These are phyloP conservation scores for Phymatocera aterrima DNA, from an alignment of 2,888 invertebrate species.

Conservation along the genomic window DNA sequence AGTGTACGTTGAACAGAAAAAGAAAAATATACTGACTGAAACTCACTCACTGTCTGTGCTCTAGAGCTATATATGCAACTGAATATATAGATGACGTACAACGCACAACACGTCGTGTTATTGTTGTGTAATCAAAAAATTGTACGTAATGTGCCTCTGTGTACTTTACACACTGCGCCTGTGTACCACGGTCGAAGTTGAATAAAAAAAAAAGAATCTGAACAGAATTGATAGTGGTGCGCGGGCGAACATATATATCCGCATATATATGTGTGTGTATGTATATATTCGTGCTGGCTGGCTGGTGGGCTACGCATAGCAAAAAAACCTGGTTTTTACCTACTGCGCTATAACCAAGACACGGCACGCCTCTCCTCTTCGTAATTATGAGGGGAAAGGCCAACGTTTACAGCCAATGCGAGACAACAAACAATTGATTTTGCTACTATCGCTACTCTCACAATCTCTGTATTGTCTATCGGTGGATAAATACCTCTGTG, in stretches of 20 bases:
- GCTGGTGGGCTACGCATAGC: constrained; percentile 64
- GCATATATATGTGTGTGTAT: background rate
- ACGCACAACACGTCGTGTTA: constrained; percentile 52
- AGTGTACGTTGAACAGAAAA: constrained; percentile 36
- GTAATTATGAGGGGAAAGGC: constrained; percentile 56
- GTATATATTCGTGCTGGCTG: constrained; percentile 65
- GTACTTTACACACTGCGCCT: constrained; percentile 63
- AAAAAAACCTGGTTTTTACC: constrained; percentile 13
- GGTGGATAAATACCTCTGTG: constrained; percentile 48
- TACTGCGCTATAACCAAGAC: constrained; percentile 58
- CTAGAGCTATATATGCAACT: constrained; percentile 66
- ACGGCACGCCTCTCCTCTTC: constrained; percentile 54
- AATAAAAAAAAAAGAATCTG: too few species aligned
- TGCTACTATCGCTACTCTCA: constrained; percentile 74
- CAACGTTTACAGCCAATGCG: constrained; percentile 71
- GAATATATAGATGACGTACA: constrained; percentile 66
- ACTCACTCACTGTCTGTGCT: constrained; percentile 73
- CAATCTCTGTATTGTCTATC: constrained; percentile 62
- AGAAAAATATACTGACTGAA: constrained; percentile 62
- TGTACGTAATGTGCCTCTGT: constrained; percentile 72
- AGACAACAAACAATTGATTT: constrained; percentile 74
- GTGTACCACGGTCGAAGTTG: constrained; percentile 65
- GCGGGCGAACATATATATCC: constrained; percentile 68
- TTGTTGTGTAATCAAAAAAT: constrained; percentile 48
- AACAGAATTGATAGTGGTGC: constrained; percentile 63